Evolutionary conservation across 1,140 invertebrate genomes (phyloP).

Genomic region (Sycophaga agraensis): DNA sequence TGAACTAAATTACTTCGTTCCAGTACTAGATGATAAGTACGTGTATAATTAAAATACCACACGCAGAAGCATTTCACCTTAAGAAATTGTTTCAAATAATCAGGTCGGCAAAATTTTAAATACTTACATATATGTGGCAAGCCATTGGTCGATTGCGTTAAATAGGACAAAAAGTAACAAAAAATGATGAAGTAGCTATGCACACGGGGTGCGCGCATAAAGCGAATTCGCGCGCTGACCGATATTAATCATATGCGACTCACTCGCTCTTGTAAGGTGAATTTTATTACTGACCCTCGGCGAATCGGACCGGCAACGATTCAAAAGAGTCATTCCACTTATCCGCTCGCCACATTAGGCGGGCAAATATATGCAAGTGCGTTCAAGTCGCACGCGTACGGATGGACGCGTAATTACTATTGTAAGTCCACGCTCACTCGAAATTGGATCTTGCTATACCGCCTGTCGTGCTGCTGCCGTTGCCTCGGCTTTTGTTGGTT

Average conservation of each 20-base stretch:
- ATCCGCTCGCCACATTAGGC: conserved; percentile 29
- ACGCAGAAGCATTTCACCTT: too few species aligned
- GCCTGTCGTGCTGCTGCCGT: neutral
- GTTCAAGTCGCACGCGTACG: conserved; percentile 29
- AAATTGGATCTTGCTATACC: conserved; percentile 38
- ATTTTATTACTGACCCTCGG: conserved; percentile 31
- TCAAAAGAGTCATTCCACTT: conserved; percentile 17
- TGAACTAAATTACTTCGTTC: too few species aligned
- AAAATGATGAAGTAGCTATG: too few species aligned
- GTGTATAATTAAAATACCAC: too few species aligned
- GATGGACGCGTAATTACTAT: conserved; percentile 41
- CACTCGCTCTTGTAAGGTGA: conserved; percentile 26
- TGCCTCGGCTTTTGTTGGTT: neutral
- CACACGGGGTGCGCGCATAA: too few species aligned
- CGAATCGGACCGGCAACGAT: neutral
- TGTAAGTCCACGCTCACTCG: conserved; percentile 28
- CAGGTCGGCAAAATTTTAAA: too few species aligned
- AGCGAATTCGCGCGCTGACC: too few species aligned
- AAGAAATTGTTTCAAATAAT: too few species aligned
- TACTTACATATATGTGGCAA: too few species aligned
- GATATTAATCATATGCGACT: conserved; percentile 28
- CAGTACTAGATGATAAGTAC: too few species aligned
- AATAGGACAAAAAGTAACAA: too few species aligned
- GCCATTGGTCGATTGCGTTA: too few species aligned
- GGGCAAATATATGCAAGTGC: conserved; percentile 42